Conservation (phyloP, 2,797 vertebrate species). For the Dryobates pubescens region DNA sequence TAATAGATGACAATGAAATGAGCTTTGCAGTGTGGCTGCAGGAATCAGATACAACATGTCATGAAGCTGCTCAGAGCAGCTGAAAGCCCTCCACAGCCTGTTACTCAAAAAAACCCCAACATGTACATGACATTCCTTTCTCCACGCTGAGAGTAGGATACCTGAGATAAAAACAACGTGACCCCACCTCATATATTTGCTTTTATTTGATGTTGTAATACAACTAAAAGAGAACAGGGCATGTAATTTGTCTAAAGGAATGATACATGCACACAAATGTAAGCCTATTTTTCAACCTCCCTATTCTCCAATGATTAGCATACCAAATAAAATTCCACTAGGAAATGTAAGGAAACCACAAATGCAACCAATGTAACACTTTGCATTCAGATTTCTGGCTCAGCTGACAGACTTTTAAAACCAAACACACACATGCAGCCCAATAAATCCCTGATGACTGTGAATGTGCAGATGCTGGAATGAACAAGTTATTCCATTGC, state of each 20-base stretch:
- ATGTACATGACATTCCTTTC: background rate
- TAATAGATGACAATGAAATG: background rate
- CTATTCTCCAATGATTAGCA: background rate
- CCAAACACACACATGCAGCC: slow-evolving; percentile 2
- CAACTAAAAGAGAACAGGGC: background rate
- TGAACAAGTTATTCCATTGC: background rate
- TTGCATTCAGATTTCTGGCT: slow-evolving; percentile 27
- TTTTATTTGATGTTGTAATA: background rate
- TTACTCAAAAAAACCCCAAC: background rate
- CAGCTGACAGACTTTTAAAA: slow-evolving; percentile 58
- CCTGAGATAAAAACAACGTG: background rate
- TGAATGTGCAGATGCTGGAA: background rate
- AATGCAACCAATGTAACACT: background rate
- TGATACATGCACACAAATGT: background rate
- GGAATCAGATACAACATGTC: slow-evolving; percentile 1
- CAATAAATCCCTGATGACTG: slow-evolving; percentile 35
- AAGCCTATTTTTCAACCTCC: background rate
- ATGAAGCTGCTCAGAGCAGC: background rate
- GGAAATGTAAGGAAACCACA: slow-evolving; percentile 29
- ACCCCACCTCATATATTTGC: background rate
- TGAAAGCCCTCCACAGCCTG: background rate
- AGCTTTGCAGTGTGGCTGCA: background rate
- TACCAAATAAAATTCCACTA: slow-evolving; percentile 25
- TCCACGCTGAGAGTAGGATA: background rate
- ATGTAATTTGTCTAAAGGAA: background rate